Conservation (phyloP, 2,888 invertebrate genomes). For the Pomacea canaliculata region DNA sequence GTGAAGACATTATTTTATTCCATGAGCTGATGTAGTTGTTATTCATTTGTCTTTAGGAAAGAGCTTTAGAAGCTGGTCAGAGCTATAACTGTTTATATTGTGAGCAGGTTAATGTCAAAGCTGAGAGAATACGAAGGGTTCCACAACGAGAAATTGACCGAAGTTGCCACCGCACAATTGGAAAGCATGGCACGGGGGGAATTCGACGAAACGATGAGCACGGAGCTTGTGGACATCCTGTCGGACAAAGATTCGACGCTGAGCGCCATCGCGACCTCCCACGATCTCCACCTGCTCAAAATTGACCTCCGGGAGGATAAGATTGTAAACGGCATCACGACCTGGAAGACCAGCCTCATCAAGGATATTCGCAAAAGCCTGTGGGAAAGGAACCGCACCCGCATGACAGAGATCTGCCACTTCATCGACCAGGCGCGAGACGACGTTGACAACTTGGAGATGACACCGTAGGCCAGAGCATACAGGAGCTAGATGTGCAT, state of each 20-base stretch:
- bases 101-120: not conserved
- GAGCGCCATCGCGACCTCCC: not conserved
- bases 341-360: not conserved
- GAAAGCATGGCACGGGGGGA: not conserved
- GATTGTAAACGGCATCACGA: not conserved
- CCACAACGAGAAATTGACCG: not conserved
- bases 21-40: too few species aligned
- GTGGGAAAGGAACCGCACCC: not conserved
- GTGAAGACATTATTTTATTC: too few species aligned
- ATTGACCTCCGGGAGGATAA: not conserved
- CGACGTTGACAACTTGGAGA: not conserved
- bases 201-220: not conserved
- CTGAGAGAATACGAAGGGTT: not conserved
- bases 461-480: not conserved
- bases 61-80: too few species aligned
- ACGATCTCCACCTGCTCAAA: not conserved
- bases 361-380: not conserved
- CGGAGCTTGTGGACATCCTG: not conserved
- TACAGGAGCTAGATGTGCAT: not conserved
- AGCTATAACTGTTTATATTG: too few species aligned
- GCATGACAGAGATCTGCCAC: not conserved
- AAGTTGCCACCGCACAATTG: not conserved
- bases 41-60: too few species aligned
- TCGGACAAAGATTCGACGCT: not conserved
- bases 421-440: not conserved